Percentiles rank a stretch among this genome's conserved stretches.
Evolutionary conservation across 2,113 vertebrate genomes (phyloP).

Genomic region (Embiotoca jacksoni): DNA sequence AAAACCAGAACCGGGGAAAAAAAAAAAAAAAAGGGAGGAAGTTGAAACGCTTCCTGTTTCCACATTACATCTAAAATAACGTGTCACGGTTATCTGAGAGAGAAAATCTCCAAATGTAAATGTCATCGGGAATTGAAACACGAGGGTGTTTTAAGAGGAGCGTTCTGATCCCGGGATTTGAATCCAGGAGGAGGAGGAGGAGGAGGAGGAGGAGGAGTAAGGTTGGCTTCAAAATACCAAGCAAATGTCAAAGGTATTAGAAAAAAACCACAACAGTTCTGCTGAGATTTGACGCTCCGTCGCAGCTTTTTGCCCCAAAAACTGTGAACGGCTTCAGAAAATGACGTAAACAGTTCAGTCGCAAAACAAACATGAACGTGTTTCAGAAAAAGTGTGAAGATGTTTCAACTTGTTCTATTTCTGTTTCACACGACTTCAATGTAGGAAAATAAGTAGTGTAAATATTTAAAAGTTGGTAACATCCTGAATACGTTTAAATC

Average conservation of each 20-base stretch:
- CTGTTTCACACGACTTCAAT: too few relatives aligned
- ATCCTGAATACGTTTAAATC: too few relatives aligned
- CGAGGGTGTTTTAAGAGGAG: constrained; percentile 51
- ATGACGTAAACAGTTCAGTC: neutral
- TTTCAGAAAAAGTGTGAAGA: too few relatives aligned
- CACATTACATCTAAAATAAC: constrained; percentile 67
- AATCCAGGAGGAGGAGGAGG: constrained; percentile 27
- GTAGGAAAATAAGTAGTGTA: too few relatives aligned
- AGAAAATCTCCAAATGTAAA: constrained; percentile 65
- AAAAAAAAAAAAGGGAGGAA: too few relatives aligned
- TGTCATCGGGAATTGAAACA: constrained; percentile 69
- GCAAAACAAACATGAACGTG: neutral
- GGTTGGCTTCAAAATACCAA: constrained; percentile 70
- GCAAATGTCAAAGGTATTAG: constrained; percentile 75
- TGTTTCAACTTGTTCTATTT: too few relatives aligned
- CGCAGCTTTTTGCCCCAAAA: constrained; percentile 3
- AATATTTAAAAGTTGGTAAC: too few relatives aligned
- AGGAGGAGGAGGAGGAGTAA: too few relatives aligned
- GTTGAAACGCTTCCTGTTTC: constrained; percentile 35
- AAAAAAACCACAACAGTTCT: constrained; percentile 47
- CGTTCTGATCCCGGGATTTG: constrained; percentile 70
- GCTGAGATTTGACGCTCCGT: constrained; percentile 28
- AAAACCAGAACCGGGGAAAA: neutral
- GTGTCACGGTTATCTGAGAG: constrained; percentile 57
- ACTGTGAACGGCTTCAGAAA: neutral